Conservation (phyloP, 2,113 vertebrate species). For the Nymphicus hollandicus region DNA sequence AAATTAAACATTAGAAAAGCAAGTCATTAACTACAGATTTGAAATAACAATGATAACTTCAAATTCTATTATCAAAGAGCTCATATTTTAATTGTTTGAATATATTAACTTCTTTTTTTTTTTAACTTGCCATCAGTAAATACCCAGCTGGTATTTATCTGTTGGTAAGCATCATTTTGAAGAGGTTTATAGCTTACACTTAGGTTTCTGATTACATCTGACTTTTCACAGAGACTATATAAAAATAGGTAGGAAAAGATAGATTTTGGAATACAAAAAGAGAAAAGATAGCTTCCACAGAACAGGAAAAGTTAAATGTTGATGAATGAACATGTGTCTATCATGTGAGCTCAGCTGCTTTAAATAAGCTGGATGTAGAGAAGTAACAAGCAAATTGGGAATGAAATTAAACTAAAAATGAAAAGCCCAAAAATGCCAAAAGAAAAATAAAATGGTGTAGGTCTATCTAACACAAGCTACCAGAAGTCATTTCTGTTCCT, state of each 20-base stretch:
- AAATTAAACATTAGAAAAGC: neutral
- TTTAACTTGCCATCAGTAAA: neutral
- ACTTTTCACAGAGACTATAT: neutral
- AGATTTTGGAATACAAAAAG: neutral
- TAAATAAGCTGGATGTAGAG: neutral
- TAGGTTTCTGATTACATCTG: neutral
- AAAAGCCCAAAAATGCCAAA: neutral
- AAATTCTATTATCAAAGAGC: neutral
- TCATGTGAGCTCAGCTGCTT: neutral
- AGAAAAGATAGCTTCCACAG: neutral
- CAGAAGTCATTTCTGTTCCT: neutral
- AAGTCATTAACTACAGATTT: neutral
- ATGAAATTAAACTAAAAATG: neutral
- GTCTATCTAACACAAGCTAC: neutral
- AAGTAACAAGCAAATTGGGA: neutral
- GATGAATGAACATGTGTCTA: neutral
- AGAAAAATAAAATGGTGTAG: neutral
- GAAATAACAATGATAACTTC: neutral
- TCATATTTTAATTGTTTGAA: neutral
- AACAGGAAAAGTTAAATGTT: neutral
- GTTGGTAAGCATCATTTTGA: neutral
- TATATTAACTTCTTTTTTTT: neutral
- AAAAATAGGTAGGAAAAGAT: neutral
- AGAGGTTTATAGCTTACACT: neutral
- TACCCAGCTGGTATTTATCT: neutral